Evolutionary conservation across 2,888 invertebrate genomes (phyloP).

Genomic region (Tenthredo livida): DNA sequence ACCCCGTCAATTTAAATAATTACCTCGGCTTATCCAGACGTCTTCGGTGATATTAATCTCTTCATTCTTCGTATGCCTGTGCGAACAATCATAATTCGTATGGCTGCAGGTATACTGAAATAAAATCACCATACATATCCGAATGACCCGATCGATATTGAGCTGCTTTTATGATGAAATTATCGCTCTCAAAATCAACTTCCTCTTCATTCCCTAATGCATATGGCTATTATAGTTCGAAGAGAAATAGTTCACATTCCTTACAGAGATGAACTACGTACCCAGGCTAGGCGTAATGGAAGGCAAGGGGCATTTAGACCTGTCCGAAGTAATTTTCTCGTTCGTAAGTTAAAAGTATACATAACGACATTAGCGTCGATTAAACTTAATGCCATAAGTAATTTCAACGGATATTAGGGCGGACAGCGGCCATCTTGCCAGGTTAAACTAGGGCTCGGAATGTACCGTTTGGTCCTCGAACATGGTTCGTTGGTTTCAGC

Average conservation of each 20-base stretch:
- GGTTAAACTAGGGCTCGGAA: conserved; percentile 44
- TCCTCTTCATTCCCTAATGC: background rate
- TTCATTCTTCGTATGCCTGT: background rate
- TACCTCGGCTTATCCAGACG: conserved; percentile 21
- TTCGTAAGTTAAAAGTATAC: conserved; percentile 23
- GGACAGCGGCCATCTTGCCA: conserved; percentile 48
- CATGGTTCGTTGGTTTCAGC: conserved; percentile 49
- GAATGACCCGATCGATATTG: background rate
- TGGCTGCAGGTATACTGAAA: background rate
- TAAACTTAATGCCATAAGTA: conserved; percentile 51
- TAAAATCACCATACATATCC: background rate
- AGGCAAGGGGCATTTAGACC: background rate
- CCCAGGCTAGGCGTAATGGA: background rate
- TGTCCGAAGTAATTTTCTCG: conserved; percentile 33
- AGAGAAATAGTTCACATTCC: background rate
- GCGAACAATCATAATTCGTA: background rate
- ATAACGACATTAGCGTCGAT: conserved; percentile 50
- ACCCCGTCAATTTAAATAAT: conserved; percentile 48
- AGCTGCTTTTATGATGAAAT: background rate
- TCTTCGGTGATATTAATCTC: conserved; percentile 36
- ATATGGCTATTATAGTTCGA: background rate
- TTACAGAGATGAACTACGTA: background rate
- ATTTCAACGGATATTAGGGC: conserved; percentile 47
- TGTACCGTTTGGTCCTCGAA: conserved; percentile 15
- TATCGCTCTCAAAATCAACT: background rate